Base-by-base conservation (phyloP, 2,888 invertebrate species). In the Luperina testacea region DNA sequence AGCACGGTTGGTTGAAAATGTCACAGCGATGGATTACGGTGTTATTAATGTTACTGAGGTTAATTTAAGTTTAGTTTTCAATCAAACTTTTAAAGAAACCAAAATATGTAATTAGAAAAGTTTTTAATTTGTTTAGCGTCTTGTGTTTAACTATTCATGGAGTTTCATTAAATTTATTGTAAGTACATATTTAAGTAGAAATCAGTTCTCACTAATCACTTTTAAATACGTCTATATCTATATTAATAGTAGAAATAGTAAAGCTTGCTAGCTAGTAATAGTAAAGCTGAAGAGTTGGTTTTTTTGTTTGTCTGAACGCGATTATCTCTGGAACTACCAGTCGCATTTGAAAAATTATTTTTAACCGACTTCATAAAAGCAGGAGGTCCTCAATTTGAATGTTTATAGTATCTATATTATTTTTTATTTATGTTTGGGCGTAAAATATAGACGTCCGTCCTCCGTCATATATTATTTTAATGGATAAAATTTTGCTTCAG, bases 21-120 rank as follows among this genome's bases (percentile, higher is more conserved):
- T 78, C 77, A 64, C 72, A 67, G 51, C 38, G 27, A 59, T 51
- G 72, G 86, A 72, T 86, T 76, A 80, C 67, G n/a, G 27, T 63
- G 61, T 72, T 77, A 88, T 79, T 80, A 70, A 86, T 86, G 81
- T 68, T 63, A 15, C 48, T 65, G 38, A 59, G 32, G 42, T 72
- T 74, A 78, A 82, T 82, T 89, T 80, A 78, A 83, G 48, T 72
- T 83, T n/a, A 4, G 17, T 38, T 42, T 76, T 32, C 32, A 59
- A 48, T 15, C 13, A 32, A 74, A 73, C 71, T 72, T 64, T 20
- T 24, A n/a, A 24, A 67, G 61, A 53, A 57, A 45, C 27, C 24
- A 42, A 48, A 68, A 59, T n/a, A 48, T 71, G 15, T 48, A 64
- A 74, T 59, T 59, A 53, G n/a, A 32, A 17, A 59, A 72, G 45